phyloP scores from a whole-genome alignment of 1,140 invertebrate species.

The Leptinotarsa undecemlineata region DNA sequence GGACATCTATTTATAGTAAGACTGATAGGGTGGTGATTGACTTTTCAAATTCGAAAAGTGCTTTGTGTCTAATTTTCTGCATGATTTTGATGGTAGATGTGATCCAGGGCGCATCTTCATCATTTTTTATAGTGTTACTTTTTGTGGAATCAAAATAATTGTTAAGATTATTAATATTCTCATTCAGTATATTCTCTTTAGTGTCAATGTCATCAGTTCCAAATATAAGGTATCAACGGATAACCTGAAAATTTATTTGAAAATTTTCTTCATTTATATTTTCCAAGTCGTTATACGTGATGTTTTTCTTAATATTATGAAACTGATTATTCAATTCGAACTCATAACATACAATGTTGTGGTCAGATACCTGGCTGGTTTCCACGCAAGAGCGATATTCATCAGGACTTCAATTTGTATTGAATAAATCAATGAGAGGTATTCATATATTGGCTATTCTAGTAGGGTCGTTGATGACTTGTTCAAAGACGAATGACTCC shows the following conservation, averaged over 20 bases:
- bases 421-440: background rate
- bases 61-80: background rate
- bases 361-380: background rate
- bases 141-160: background rate
- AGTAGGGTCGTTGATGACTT: background rate
- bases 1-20: background rate
- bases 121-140: background rate
- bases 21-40: background rate
- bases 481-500: background rate
- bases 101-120: too few species aligned
- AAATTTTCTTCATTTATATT: background rate
- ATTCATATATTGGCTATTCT: background rate
- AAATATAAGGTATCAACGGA: background rate
- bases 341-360: background rate
- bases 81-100: background rate
- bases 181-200: too few species aligned
- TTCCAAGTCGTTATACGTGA: background rate
- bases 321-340: background rate
- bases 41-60: background rate
- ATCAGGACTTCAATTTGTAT: background rate
- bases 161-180: background rate
- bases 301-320: background rate
- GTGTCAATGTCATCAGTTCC: background rate
- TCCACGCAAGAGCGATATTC: background rate
- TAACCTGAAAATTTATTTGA: background rate